Evolutionary conservation across 2,797 vertebrate genomes (phyloP).

Genomic region (Threskiornis aethiopicus): DNA sequence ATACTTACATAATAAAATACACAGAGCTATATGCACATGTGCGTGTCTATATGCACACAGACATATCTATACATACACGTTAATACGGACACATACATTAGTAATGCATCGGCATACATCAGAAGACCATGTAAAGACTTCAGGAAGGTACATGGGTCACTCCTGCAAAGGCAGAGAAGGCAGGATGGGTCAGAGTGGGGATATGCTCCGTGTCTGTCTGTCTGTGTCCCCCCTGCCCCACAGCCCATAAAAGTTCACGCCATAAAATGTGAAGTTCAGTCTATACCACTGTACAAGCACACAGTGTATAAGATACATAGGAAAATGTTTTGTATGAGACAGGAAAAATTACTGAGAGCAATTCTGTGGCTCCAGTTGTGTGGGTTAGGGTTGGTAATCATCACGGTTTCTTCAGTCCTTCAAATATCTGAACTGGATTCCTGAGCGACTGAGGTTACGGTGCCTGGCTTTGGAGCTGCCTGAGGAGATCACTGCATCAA

Average conservation of each 20-base stretch:
- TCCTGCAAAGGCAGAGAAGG: neutral
- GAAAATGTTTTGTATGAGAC: neutral
- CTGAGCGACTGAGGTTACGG: rapidly evolving
- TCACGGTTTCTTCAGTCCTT: rapidly evolving
- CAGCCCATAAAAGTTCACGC: neutral
- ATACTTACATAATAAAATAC: neutral
- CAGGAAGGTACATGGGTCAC: neutral
- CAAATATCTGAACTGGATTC: neutral
- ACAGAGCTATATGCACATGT: rapidly evolving
- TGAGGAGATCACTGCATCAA: neutral
- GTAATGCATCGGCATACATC: neutral
- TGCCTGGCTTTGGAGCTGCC: neutral
- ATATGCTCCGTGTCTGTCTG: neutral
- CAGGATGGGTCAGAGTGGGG: neutral
- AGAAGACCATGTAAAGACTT: neutral
- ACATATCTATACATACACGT: neutral
- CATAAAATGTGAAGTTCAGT: neutral
- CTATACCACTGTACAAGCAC: neutral
- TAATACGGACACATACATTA: neutral
- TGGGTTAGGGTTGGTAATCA: neutral
- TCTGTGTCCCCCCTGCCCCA: neutral
- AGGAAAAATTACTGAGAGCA: neutral
- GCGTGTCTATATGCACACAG: neutral
- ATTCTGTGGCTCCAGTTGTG: neutral
- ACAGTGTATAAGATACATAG: neutral